These are phyloP conservation scores for Beroe ovata DNA, from an alignment of 37 sponge, comb jelly and placozoan genomes.

Conservation along the genomic window DNA sequence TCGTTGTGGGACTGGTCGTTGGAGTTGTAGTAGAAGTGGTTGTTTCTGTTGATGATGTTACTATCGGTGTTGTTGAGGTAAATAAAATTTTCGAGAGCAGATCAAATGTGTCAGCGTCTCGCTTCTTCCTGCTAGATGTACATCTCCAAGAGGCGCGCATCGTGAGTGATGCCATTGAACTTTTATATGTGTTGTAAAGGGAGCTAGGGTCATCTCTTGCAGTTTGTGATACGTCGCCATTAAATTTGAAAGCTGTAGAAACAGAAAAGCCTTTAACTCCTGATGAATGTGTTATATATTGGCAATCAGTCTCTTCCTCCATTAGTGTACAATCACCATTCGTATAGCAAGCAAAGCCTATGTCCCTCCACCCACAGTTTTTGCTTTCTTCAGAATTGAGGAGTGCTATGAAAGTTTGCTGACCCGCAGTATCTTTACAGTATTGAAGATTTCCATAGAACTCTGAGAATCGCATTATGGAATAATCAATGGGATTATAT, in stretches of 20 bases:
- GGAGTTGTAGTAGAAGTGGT: neutral
- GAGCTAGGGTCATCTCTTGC: constrained; percentile 9
- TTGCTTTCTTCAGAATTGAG: neutral
- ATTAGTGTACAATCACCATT: neutral
- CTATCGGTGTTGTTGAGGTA: neutral
- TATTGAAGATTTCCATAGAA: neutral
- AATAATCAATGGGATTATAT: neutral
- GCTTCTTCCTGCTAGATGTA: neutral
- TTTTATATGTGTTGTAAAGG: neutral
- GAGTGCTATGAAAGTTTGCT: neutral
- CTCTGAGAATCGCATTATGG: neutral
- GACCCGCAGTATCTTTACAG: neutral
- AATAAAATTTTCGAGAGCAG: neutral
- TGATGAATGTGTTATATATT: neutral
- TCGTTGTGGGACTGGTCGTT: neutral
- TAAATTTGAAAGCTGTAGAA: neutral
- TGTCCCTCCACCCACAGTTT: neutral
- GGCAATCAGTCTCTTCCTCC: neutral
- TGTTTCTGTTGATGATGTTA: neutral
- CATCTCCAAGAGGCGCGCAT: neutral
- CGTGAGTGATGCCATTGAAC: neutral
- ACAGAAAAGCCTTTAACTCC: neutral
- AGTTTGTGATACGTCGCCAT: neutral
- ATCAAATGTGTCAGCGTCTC: neutral
- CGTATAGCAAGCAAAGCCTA: neutral